Conservation (phyloP, 2,797 vertebrate genomes). For the Arvicola amphibius region DNA sequence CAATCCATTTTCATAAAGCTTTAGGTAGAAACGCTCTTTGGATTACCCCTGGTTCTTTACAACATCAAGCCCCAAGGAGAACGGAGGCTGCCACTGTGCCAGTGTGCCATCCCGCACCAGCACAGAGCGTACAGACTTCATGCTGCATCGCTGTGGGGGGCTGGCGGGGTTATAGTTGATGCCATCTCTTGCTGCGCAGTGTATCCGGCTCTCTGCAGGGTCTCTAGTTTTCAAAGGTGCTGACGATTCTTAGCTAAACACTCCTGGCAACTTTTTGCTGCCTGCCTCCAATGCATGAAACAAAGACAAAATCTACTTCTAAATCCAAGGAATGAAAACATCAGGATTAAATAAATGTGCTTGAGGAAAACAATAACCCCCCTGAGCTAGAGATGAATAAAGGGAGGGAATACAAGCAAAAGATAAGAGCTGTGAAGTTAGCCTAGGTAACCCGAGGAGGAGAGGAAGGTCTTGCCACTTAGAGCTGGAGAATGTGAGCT, state of each 20-base stretch:
- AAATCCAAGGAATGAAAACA: constrained; percentile 49
- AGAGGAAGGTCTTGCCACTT: constrained; percentile 31
- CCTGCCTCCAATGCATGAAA: not conserved
- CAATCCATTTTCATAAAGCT: constrained; percentile 32
- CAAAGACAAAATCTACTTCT: constrained; percentile 58
- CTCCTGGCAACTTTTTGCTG: constrained; percentile 44
- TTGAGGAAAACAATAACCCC: constrained; percentile 42
- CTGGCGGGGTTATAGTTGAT: not conserved
- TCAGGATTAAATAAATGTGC: constrained; percentile 59
- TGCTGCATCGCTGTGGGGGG: not conserved
- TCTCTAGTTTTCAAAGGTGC: constrained; percentile 55
- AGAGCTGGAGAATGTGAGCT: constrained; percentile 6
- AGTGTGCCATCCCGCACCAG: not conserved
- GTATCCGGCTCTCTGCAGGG: constrained; percentile 4
- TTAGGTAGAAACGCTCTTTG: constrained; percentile 43
- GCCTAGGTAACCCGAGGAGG: not conserved
- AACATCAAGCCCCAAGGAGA: not conserved
- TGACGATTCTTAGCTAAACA: constrained; percentile 56
- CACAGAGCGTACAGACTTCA: not conserved
- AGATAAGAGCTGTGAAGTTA: not conserved
- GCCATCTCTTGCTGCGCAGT: not conserved
- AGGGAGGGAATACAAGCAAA: constrained; percentile 43
- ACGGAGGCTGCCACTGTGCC: not conserved
- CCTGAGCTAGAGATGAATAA: constrained; percentile 41
- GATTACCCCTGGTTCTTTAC: constrained; percentile 39